Evolutionary conservation across 1,140 invertebrate species (phyloP), one percentile per base, ranked within the genome.

Genomic region (Drosophila baimaii): DNA sequence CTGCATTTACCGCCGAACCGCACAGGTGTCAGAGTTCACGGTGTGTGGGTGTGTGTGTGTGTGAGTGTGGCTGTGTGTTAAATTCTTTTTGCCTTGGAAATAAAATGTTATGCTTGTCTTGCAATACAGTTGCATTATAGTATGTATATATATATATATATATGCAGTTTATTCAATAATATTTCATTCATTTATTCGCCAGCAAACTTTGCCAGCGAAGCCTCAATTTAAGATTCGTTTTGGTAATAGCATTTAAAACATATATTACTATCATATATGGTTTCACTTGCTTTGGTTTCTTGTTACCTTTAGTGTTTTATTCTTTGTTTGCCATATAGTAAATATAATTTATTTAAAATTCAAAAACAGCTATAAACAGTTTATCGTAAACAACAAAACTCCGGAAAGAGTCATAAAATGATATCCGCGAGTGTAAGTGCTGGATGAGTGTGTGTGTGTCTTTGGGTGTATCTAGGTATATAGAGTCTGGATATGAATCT

Each of bases 261-360:
- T 88, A 83, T 71, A 73, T 79, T 66, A 81, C 74, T 79, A 71
- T 72, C 64, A 69, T 84, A 84, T 80, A 72, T 59, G 77, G 57
- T 41, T 55, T 65, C 59, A 31, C 47, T 69, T 52, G 65, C 44
- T 64, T 79, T 64, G 47, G 52, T 61, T 31, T 68, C 29, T 77
- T 62, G 46, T 77, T 62, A 39, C 35, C 39, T 56, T 79, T 49
- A 43, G 56, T 72, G 35, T 68, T 52, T 35, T 52, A 43, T 56
- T 79, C 35, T 58, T 58, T 17, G 25, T 33, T 51, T 66, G 69
- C 79, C 58, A 83, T 83, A 80, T 85, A 80, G 81, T 84, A 85
- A 88, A 88, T 88, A 89, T 88, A 88, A 88, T 88, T 89, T 69
- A 77, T 88, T 88, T 89, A 88, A 88, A 88, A 88, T 88, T 88